A percentile compares a stretch with the other conserved stretches of the same genome.
Evolutionary conservation across 2,113 vertebrate species (phyloP).

Genomic region (Atherinomorus stipes): DNA sequence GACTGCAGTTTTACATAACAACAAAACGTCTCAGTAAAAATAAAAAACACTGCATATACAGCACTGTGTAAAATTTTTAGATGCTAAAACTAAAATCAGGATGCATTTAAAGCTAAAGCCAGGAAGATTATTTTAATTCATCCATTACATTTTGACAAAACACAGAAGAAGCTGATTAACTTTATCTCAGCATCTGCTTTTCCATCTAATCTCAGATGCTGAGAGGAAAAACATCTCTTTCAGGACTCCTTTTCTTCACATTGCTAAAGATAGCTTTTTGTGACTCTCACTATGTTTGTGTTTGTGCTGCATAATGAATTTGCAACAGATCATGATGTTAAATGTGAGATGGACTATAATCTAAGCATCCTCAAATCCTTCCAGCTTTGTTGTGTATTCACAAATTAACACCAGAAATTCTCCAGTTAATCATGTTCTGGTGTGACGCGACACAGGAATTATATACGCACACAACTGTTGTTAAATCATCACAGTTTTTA

Average conservation of each 20-base stretch:
- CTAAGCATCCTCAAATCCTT: not conserved
- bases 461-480: constrained; percentile 14
- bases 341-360: not conserved
- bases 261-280: not conserved
- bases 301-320: constrained; percentile 9
- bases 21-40: constrained; percentile 21
- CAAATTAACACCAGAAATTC: constrained; percentile 11
- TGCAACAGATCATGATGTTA: not conserved
- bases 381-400: not conserved
- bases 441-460: constrained; percentile 35
- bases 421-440: constrained; percentile 18
- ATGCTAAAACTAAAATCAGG: not conserved
- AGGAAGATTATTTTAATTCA: not conserved
- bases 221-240: not conserved
- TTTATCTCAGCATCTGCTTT: not conserved
- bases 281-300: not conserved
- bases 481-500: constrained; percentile 14
- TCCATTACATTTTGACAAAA: not conserved
- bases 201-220: not conserved
- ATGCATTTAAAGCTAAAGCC: not conserved
- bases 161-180: not conserved
- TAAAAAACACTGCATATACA: constrained; percentile 32
- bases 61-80: constrained; percentile 13
- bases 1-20: not conserved
- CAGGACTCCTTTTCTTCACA: not conserved